Percentiles rank a stretch among this genome's conserved stretches.
phyloP scores from a whole-genome alignment of 1,140 invertebrate species.

The Danaus melanippus region DNA sequence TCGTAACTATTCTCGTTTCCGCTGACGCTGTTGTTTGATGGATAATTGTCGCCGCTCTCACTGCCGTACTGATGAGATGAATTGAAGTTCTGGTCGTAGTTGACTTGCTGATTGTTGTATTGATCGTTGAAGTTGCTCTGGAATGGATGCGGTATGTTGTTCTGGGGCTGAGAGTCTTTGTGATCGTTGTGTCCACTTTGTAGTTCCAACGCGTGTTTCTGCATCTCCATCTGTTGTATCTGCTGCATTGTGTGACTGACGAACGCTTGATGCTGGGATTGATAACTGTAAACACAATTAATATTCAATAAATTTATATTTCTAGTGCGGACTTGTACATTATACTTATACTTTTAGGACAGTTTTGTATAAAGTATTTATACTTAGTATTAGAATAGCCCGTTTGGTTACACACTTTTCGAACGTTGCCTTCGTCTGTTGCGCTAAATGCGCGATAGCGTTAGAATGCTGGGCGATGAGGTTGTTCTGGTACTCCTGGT shows the following conservation, averaged over 20 bases:
- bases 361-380: no score
- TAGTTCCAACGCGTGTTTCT: slow-evolving; percentile 82
- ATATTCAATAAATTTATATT: not conserved
- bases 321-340: no score
- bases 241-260: slow-evolving; percentile 91
- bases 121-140: slow-evolving; percentile 55
- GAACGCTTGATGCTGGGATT: slow-evolving; percentile 96
- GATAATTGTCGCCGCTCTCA: slow-evolving; percentile 58
- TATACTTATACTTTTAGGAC: no score
- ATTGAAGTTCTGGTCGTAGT: slow-evolving; percentile 49
- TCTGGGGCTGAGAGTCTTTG: slow-evolving; percentile 44
- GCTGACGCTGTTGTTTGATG: slow-evolving; percentile 60
- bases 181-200: slow-evolving; percentile 68
- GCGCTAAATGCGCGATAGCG: slow-evolving; percentile 82
- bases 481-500: slow-evolving; percentile 88
- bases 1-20: slow-evolving; percentile 65
- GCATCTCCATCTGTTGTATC: slow-evolving; percentile 87
- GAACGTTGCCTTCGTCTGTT: slow-evolving; percentile 83
- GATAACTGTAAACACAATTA: slow-evolving; percentile 74
- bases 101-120: slow-evolving; percentile 41
- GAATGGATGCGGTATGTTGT: slow-evolving; percentile 43
- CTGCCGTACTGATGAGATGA: slow-evolving; percentile 51
- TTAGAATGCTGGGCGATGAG: slow-evolving; percentile 84
- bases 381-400: no score
- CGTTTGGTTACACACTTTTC: slow-evolving; percentile 73